Percentiles rank a stretch among this genome's conserved stretches.
Evolutionary conservation across 1,140 invertebrate species (phyloP).

Genomic region (Mactra quadrangularis): DNA sequence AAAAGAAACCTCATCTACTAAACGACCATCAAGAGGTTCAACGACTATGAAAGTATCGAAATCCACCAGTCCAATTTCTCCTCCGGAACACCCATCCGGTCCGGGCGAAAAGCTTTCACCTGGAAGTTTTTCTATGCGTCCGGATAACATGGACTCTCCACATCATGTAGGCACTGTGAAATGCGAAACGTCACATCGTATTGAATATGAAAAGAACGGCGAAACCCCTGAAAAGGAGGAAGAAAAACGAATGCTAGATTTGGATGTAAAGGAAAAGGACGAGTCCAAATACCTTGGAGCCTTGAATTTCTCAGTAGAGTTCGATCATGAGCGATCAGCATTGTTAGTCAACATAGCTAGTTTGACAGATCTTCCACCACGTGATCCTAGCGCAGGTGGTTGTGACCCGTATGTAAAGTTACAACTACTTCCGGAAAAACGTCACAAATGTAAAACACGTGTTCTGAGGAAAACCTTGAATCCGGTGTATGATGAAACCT

Average conservation of each 20-base stretch:
- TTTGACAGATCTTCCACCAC: constrained; percentile 76
- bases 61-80: constrained; percentile 76
- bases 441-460: constrained; percentile 94
- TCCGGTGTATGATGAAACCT: constrained; percentile 94
- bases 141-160: constrained; percentile 67
- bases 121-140: constrained; percentile 66
- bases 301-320: constrained; percentile 89
- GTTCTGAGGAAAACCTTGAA: constrained; percentile 93
- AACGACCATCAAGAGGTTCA: constrained; percentile 67
- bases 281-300: constrained; percentile 89
- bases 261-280: constrained; percentile 65
- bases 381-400: constrained; percentile 86
- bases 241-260: constrained; percentile 65
- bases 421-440: constrained; percentile 92
- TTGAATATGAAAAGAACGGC: constrained; percentile 84
- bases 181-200: constrained; percentile 71
- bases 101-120: constrained; percentile 67
- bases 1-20: constrained; percentile 76
- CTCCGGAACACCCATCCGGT: constrained; percentile 67
- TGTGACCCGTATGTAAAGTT: constrained; percentile 95
- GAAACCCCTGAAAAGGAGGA: constrained; percentile 73
- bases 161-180: constrained; percentile 51
- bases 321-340: constrained; percentile 94
- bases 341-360: constrained; percentile 95
- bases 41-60: constrained; percentile 77